phyloP scores from a whole-genome alignment of 2,888 invertebrate genomes.

The Pristionchus maxplancki region DNA sequence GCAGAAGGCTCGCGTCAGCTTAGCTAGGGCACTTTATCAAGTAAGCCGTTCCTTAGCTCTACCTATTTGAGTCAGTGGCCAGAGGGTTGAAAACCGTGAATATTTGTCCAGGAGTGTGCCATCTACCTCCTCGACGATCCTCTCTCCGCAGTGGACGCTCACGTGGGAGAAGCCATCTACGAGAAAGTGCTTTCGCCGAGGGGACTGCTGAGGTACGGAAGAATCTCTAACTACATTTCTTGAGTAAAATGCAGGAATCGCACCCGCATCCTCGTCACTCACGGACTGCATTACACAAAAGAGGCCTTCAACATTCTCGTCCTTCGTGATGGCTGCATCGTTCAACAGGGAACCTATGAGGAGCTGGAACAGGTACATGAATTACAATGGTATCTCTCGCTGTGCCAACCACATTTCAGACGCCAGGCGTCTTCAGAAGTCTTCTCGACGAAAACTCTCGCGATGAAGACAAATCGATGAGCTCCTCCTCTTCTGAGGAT shows the following conservation, averaged over 20 bases:
- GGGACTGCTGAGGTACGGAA: slow-evolving; percentile 12
- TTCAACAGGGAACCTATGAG: slow-evolving; percentile 91
- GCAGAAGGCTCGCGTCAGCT: slow-evolving; percentile 91
- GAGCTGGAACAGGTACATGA: slow-evolving; percentile 82
- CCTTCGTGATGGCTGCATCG: slow-evolving; percentile 87
- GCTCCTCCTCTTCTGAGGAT: not conserved
- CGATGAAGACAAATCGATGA: not conserved
- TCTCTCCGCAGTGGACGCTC: slow-evolving; percentile 93
- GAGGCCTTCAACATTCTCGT: slow-evolving; percentile 92
- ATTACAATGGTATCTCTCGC: not conserved
- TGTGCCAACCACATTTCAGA: not conserved
- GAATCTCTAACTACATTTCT: not conserved
- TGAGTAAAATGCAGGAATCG: slow-evolving; percentile 63
- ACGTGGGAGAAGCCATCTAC: slow-evolving; percentile 89
- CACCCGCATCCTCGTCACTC: slow-evolving; percentile 93
- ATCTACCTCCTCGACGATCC: slow-evolving; percentile 95
- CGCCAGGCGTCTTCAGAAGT: not conserved
- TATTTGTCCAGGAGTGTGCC: slow-evolving; percentile 84
- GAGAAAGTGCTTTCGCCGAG: not conserved
- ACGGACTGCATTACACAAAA: slow-evolving; percentile 93
- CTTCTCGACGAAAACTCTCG: not conserved
- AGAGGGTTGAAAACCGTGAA: too few relatives aligned
- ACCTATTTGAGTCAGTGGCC: too few relatives aligned
- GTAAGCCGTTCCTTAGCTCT: slow-evolving; percentile 78
- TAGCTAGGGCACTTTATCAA: slow-evolving; percentile 91